Conservation (phyloP, 2,888 invertebrate genomes). For the Odontomyia ornata region DNA sequence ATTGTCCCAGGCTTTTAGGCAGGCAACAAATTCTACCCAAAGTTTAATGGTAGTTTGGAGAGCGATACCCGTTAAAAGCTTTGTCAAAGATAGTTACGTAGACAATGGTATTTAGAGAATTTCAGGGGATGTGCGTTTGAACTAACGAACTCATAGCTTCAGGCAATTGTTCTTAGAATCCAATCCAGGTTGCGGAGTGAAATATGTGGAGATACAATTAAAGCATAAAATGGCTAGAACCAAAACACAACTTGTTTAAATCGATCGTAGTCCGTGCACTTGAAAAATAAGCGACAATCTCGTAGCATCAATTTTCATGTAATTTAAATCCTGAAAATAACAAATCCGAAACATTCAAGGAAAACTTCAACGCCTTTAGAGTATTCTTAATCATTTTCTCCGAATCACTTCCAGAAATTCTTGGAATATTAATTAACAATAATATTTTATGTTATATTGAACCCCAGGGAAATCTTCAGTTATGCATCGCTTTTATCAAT, state of each 20-base stretch:
- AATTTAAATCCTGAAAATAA: too few species aligned
- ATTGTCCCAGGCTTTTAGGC: conserved; percentile 14
- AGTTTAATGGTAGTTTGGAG: conserved; percentile 36
- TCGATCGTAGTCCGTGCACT: too few species aligned
- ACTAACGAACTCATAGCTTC: background rate
- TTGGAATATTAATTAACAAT: conserved; percentile 18
- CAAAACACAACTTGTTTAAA: too few species aligned
- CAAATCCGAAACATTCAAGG: too few species aligned
- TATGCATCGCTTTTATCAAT: too few species aligned
- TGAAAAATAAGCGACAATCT: too few species aligned
- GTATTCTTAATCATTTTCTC: too few species aligned
- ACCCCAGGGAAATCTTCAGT: too few species aligned
- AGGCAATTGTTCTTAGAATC: background rate
- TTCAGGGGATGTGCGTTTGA: background rate
- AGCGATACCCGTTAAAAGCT: conserved; percentile 8
- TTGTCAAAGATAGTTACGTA: background rate
- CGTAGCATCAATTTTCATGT: too few species aligned
- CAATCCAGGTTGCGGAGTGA: background rate
- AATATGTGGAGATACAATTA: too few species aligned
- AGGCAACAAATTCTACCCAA: conserved; percentile 27
- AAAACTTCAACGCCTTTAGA: too few species aligned
- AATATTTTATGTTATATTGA: conserved; percentile 6
- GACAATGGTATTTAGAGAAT: background rate
- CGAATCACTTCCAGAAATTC: background rate
- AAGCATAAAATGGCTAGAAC: too few species aligned